Conservation (phyloP, 2,888 invertebrate species). For the Melanophora roralis region DNA sequence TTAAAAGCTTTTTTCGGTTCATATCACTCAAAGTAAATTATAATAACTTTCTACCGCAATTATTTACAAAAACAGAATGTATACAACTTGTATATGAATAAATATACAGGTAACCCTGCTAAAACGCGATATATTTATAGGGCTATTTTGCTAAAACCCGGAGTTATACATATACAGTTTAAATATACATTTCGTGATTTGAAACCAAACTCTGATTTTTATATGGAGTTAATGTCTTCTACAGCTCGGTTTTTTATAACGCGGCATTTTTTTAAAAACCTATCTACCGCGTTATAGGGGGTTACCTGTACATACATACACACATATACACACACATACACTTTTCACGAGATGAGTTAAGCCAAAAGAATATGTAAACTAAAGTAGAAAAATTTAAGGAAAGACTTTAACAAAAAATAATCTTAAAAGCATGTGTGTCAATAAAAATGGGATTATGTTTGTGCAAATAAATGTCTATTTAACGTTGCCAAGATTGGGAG, state of each 20-base stretch:
- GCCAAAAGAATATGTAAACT: neutral
- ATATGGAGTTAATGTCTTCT: no score
- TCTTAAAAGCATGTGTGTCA: slow-evolving; percentile 12
- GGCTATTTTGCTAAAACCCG: no score
- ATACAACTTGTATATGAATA: no score
- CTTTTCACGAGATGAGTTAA: neutral
- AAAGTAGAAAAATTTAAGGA: neutral
- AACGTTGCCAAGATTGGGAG: no score
- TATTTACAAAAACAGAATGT: slow-evolving; percentile 34
- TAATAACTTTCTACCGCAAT: slow-evolving; percentile 55
- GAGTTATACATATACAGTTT: no score
- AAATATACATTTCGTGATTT: no score
- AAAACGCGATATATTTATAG: no score
- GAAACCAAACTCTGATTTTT: no score
- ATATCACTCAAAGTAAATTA: slow-evolving; percentile 65
- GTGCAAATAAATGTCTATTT: neutral
- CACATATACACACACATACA: neutral
- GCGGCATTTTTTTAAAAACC: no score
- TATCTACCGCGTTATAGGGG: no score
- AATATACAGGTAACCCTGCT: no score
- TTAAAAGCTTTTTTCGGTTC: slow-evolving; percentile 74
- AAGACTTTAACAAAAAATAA: neutral
- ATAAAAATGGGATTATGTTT: slow-evolving; percentile 17
- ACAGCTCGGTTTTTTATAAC: no score
- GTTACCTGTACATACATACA: neutral